These are phyloP conservation scores for Haemorhous mexicanus DNA, from an alignment of 2,113 vertebrate genomes.

Conservation along the genomic window DNA sequence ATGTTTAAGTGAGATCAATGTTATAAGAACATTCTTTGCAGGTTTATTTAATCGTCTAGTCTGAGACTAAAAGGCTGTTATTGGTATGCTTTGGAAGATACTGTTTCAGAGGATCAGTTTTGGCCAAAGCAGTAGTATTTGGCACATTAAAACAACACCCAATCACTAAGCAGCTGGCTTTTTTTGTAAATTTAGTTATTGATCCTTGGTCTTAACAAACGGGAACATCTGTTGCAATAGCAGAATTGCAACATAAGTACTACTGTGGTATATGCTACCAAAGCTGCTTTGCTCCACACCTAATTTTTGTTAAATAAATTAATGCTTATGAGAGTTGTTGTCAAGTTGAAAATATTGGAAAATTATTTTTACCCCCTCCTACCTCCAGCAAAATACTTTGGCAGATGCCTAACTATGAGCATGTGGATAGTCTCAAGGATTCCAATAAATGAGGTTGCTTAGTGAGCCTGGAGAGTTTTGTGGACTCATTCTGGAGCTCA, in stretches of 20 bases:
- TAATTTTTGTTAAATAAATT: neutral
- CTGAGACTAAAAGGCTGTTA: neutral
- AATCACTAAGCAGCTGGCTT: neutral
- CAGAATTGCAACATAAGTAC: neutral
- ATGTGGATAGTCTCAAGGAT: neutral
- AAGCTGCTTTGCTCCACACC: neutral
- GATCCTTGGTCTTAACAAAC: neutral
- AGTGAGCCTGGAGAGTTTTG: neutral
- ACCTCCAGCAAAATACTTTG: neutral
- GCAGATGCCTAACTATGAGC: neutral
- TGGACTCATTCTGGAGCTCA: neutral
- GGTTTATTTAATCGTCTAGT: neutral
- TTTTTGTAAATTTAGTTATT: slow-evolving; percentile 5
- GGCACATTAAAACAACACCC: neutral
- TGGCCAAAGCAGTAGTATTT: neutral
- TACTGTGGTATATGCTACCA: neutral
- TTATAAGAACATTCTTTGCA: neutral
- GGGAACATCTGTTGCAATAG: slow-evolving; percentile 12
- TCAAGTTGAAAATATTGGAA: neutral
- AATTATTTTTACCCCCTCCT: neutral
- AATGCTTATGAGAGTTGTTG: neutral
- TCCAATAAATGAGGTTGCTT: neutral
- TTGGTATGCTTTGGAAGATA: neutral
- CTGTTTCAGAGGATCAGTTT: neutral
- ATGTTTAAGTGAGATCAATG: neutral